Conservation (phyloP, 2,888 invertebrate species). For the Dasypolia templi region DNA sequence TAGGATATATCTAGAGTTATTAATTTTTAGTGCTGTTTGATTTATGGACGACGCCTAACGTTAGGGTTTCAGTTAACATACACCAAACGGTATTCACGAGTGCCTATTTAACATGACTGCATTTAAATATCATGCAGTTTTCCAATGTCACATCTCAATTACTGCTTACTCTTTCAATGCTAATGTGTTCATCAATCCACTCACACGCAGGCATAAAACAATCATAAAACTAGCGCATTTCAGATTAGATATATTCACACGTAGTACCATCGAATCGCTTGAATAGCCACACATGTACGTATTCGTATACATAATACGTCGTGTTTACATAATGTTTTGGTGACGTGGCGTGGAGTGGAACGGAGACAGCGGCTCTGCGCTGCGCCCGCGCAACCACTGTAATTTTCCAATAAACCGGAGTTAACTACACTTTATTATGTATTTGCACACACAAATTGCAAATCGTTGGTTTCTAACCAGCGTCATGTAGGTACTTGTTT, state of each 20-base stretch:
- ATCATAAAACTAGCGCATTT: slow-evolving; percentile 63
- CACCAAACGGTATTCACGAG: slow-evolving; percentile 15
- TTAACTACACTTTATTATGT: slow-evolving; percentile 58
- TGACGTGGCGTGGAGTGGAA: slow-evolving; percentile 60
- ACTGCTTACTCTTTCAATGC: slow-evolving; percentile 56
- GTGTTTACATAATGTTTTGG: slow-evolving; percentile 65
- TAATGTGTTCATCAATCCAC: slow-evolving; percentile 62
- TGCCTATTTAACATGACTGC: slow-evolving; percentile 4
- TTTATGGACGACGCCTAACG: slow-evolving; percentile 39
- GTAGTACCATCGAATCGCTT: slow-evolving; percentile 53
- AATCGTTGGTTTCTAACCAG: slow-evolving; percentile 59
- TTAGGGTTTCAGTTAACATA: slow-evolving; percentile 10
- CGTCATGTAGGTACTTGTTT: slow-evolving; percentile 17
- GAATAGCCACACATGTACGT: slow-evolving; percentile 47
- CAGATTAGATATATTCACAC: slow-evolving; percentile 65
- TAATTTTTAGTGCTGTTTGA: slow-evolving; percentile 53
- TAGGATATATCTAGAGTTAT: slow-evolving; percentile 45
- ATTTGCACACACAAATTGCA: slow-evolving; percentile 58
- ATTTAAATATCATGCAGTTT: slow-evolving; percentile 32
- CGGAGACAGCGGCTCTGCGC: slow-evolving; percentile 59
- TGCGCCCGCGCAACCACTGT: slow-evolving; percentile 62
- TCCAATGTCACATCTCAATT: slow-evolving; percentile 46
- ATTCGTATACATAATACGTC: slow-evolving; percentile 52
- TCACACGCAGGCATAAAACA: slow-evolving; percentile 59
- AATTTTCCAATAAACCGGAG: slow-evolving; percentile 74